A percentile compares a stretch with the other conserved stretches of the same genome.
Evolutionary conservation across 2,888 invertebrate species (phyloP).

Genomic region (Dinocampus coccinellae): DNA sequence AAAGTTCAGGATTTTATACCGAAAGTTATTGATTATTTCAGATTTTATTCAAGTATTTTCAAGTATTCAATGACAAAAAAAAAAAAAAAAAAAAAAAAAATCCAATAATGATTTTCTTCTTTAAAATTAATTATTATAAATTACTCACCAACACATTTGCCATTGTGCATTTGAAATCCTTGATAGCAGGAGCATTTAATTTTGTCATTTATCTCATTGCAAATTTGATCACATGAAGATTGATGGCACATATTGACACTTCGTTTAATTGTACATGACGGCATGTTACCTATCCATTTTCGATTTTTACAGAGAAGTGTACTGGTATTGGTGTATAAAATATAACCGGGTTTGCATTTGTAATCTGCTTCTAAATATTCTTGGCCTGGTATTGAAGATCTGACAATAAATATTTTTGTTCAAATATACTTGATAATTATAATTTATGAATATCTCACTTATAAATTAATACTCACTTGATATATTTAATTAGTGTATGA

Average conservation of each 20-base stretch:
- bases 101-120: no score
- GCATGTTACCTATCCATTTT: slow-evolving; percentile 62
- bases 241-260: slow-evolving; percentile 54
- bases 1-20: not conserved
- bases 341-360: slow-evolving; percentile 62
- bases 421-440: no score
- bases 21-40: no score
- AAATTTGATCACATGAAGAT: slow-evolving; percentile 63
- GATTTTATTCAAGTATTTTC: no score
- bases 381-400: slow-evolving; percentile 64
- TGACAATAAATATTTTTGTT: no score
- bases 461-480: slow-evolving; percentile 59
- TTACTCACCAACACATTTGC: slow-evolving; percentile 58
- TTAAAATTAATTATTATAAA: not conserved
- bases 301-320: slow-evolving; percentile 62
- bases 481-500: slow-evolving; percentile 67
- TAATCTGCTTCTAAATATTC: slow-evolving; percentile 67
- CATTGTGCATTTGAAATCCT: slow-evolving; percentile 58
- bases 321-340: slow-evolving; percentile 52
- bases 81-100: no score
- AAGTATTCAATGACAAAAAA: no score
- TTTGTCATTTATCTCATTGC: slow-evolving; percentile 59
- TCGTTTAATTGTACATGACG: slow-evolving; percentile 58
- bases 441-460: no score
- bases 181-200: slow-evolving; percentile 63